Conservation (phyloP, 2,113 vertebrate species). For the Verasper variegatus region DNA sequence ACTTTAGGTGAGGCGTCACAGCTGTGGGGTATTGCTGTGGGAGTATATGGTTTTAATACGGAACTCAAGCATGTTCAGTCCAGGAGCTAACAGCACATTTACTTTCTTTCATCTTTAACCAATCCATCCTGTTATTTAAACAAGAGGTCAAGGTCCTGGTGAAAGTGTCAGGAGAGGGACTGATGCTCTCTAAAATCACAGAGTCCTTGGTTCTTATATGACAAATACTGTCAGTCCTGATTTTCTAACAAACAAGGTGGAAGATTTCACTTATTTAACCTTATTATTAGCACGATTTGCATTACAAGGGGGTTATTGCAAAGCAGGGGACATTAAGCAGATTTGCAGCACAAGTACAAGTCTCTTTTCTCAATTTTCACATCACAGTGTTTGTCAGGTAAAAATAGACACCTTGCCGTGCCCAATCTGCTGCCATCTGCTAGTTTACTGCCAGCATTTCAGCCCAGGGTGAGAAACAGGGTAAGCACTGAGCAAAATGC, state of each 20-base stretch:
- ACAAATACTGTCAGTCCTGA: not conserved
- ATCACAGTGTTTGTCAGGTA: constrained; percentile 51
- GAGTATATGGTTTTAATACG: constrained; percentile 33
- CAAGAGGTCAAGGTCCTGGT: constrained; percentile 22
- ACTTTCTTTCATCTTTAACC: constrained; percentile 19
- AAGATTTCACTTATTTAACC: not conserved
- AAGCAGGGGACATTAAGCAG: constrained; percentile 4
- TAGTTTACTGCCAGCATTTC: constrained; percentile 26
- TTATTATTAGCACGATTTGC: not conserved
- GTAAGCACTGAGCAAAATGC: constrained; percentile 39
- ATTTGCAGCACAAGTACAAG: constrained; percentile 23
- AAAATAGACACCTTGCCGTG: constrained; percentile 47
- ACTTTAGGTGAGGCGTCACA: constrained; percentile 24
- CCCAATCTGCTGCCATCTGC: constrained; percentile 28
- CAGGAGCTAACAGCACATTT: constrained; percentile 16
- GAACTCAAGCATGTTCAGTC: constrained; percentile 16
- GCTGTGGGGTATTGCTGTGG: constrained; percentile 1
- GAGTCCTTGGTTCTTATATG: not conserved
- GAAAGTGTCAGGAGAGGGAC: constrained; percentile 11
- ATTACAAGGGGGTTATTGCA: not conserved
- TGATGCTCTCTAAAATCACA: not conserved
- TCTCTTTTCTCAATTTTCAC: constrained; percentile 45
- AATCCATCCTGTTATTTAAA: constrained; percentile 34
- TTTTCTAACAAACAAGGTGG: not conserved
- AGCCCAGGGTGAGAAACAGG: constrained; percentile 51